Base-by-base conservation (phyloP, 2,797 vertebrate genomes). In the Myotis daubentonii region DNA sequence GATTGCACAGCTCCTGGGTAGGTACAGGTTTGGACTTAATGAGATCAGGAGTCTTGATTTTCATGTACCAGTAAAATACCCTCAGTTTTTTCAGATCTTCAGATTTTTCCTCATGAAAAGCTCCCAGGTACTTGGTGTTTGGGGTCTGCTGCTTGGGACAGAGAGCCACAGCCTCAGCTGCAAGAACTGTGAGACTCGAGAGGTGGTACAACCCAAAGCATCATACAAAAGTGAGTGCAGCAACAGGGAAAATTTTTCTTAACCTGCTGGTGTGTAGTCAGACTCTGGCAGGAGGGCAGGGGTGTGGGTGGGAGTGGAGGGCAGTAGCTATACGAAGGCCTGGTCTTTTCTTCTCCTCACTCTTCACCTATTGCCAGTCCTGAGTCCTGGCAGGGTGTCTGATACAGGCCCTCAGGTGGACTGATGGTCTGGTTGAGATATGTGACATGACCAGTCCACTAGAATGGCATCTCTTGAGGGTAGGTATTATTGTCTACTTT, bases 401-500 rank as follows among this genome's bases (percentile, higher is more conserved):
- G 38, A 28, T 49, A 53, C 2, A 20, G 25, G 20, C 16, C 11
- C 19, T 86, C 19, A 1, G 20, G n/a, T 49, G 62, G 30, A 44
- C 71, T 10, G 23, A 51, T 78, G 11, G 41, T 71, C 60, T 80
- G 33, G 16, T 17, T 86, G 11, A 84, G 66, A 75, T 51, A 33
- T 44, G n/a, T 70, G 60, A 25, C 20, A 36, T 70, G 49, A 66
- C 55, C 10, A 11, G 2, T 49, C 22, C 41, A 53, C 8, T 78
- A 44, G 41, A 65, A 47, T 75, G 51, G 74, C 36, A 60, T 28
- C 47, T 84, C 60, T 33, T 44, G 60, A 81, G 9, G 75, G 30
- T 65, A 91, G 28, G 33, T 49, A n/a, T 72, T 91, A 55, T 74
- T 79, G 41, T 62, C 41, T 91, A 51, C 15, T 84, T 94, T 72